Evolutionary conservation across 2,113 vertebrate genomes (phyloP).

Genomic region (Nymphicus hollandicus): DNA sequence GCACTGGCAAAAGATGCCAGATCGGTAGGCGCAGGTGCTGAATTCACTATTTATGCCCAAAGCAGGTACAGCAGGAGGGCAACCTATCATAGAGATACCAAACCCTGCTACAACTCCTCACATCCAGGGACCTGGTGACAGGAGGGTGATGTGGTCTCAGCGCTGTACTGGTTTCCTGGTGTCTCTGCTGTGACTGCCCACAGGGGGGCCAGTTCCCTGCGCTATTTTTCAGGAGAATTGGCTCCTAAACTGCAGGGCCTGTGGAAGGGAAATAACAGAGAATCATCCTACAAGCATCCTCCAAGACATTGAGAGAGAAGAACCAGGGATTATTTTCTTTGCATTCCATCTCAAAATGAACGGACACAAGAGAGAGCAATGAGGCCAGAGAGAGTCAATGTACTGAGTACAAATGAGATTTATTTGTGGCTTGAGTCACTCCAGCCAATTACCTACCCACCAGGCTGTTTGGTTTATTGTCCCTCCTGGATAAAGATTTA

Average conservation of each 20-base stretch:
- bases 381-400: slow-evolving; percentile 16
- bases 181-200: neutral
- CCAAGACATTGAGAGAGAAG: neutral
- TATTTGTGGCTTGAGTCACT: slow-evolving; percentile 50
- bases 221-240: neutral
- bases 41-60: neutral
- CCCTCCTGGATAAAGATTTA: slow-evolving; percentile 44
- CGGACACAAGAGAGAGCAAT: neutral
- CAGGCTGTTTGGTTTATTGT: slow-evolving; percentile 49
- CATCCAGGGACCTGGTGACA: neutral
- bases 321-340: neutral
- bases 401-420: slow-evolving; percentile 41
- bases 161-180: neutral
- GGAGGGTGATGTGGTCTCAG: neutral
- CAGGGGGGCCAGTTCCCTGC: neutral
- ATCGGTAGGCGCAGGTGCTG: neutral
- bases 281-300: neutral
- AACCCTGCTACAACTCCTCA: neutral
- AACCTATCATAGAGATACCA: neutral
- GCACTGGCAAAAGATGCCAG: neutral
- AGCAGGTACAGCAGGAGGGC: neutral
- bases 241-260: neutral
- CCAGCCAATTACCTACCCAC: slow-evolving; percentile 53
- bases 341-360: neutral
- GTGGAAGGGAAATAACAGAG: neutral